phyloP scores from a whole-genome alignment of 2,888 invertebrate species.

The Hemithea aestivaria region DNA sequence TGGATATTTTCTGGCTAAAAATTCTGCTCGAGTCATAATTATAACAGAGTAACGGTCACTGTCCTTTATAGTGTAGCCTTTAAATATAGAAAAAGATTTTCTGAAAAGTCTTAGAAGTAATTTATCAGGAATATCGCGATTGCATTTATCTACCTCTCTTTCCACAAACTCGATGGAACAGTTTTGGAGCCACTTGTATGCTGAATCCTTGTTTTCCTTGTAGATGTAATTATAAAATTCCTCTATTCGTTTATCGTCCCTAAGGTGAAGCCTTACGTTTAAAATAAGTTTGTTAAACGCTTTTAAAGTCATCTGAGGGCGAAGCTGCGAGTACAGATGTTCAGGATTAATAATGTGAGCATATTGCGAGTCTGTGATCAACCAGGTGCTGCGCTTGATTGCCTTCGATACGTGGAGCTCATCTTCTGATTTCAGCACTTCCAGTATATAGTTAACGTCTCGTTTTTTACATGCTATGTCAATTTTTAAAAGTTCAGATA shows the following conservation, averaged over 20 bases:
- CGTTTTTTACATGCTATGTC: conserved; percentile 39
- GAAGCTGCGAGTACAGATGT: conserved; percentile 42
- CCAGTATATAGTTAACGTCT: conserved; percentile 39
- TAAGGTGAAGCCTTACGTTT: conserved; percentile 47
- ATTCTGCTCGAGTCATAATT: conserved; percentile 18
- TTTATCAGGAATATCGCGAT: conserved; percentile 14
- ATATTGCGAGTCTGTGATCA: conserved; percentile 50
- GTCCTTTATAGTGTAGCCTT: no score
- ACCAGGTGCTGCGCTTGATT: conserved; percentile 50
- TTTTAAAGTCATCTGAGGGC: conserved; percentile 49
- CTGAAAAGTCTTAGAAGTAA: conserved; percentile 38
- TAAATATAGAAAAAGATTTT: conserved; percentile 27
- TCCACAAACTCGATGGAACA: conserved; percentile 48
- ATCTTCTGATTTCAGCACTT: conserved; percentile 42
- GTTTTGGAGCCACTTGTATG: conserved; percentile 49
- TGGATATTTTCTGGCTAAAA: conserved; percentile 34
- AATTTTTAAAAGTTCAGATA: conserved; percentile 47
- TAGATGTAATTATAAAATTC: conserved; percentile 47
- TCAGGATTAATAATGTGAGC: conserved; percentile 53
- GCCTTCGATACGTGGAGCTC: conserved; percentile 51
- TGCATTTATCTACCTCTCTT: conserved; percentile 32
- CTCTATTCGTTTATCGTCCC: conserved; percentile 48
- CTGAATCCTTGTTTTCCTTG: conserved; percentile 26
- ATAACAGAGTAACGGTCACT: no score
- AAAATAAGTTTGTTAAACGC: conserved; percentile 49